Evolutionary conservation across 2,797 vertebrate genomes (phyloP), one percentile per base, ranked within the genome.

Genomic region (Tenualosa thibaudeaui): DNA sequence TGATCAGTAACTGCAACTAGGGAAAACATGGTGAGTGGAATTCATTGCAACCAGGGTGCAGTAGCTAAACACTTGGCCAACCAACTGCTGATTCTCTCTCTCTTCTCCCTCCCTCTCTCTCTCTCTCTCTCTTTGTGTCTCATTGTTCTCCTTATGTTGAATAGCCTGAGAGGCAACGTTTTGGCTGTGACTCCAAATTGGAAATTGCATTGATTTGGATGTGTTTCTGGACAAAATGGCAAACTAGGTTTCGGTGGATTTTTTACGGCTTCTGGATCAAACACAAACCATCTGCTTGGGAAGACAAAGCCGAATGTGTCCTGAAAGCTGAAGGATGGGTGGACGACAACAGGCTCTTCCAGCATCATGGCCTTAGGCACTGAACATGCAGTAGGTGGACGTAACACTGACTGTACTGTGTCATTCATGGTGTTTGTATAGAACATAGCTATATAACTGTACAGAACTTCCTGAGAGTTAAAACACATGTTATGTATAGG

Each of bases 201-300:
- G 83, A 87, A 86, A 88, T 87, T 85, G 50, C 85, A 85, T 87
- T 54, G 82, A 84, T 82, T 87, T 71, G 60, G 82, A 82, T 83
- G 85, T 24, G 81, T 49, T 86, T 86, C 46, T 65, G 83, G 78
- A 84, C 43, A 87, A 87, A 86, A 81, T 43, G 71, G 51, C 78
- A 68, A 82, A 81, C 71, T 54, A 13, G 82, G 84, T 87, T 81
- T 81, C 56, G 71, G 87, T 89, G 78, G 75, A 81, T 82, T 86
- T 82, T 86, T 87, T 83, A 84, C 82, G 81, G 49, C 84, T 68
- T 86, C 82, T 89, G 58, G 54, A 84, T 87, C 81, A 86, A 84
- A 86, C 62, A 82, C 17, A 81, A 82, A 58, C 85, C 85, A 88
- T 88, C 87, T 89, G 87, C 71, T 71, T 19, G 81, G 43, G 22